Base-by-base conservation (phyloP, 2,797 vertebrate species). In the Molossus alvarezi region DNA sequence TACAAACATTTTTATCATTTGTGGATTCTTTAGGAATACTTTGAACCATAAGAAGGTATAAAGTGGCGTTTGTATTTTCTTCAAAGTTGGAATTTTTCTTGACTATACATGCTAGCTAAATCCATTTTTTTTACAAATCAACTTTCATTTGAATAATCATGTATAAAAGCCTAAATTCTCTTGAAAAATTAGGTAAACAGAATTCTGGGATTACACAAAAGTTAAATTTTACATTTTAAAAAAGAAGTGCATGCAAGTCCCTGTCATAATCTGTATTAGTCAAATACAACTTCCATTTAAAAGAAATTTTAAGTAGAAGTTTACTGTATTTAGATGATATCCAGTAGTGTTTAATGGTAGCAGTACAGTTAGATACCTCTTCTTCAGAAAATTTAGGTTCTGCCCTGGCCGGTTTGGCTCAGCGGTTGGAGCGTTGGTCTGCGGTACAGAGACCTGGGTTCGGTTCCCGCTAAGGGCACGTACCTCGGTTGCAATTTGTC, bases 281-380 rank as follows among this genome's bases (percentile, higher is more conserved):
- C 53, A 91, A 82, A 69, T 94, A 69, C 72, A 91, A 90, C 51
- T 92, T 89, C 21, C 6, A 33, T 64, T 18, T 21, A 92, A 94
- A 92, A 88, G 25, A 51, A 76, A 88, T 55, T 71, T 92, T 94
- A 92, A 94, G 71, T 67, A 67, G 72, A 92, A 87, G 41, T 72
- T 45, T 73, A 25, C n/a, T 89, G 8, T 57, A 83, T 83, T 96
- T 90, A 72, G 10, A 67, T 55, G 62, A 81, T 55, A 71, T 57
- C 15, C 29, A 73, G 17, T 21, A 77, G 60, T 41, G 21, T 76
- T 89, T 94, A 51, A 75, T 6, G 27, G 53, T 48, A 60, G 11
- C 14, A 73, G 33, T n/a, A 21, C 11, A 82, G 57, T 84, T 69
- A 81, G 15, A 69, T 29, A 41, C 14, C 51, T 71, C n/a, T 62